Evolutionary conservation across 1,140 invertebrate genomes (phyloP).

Genomic region (Bicyclus anynana): DNA sequence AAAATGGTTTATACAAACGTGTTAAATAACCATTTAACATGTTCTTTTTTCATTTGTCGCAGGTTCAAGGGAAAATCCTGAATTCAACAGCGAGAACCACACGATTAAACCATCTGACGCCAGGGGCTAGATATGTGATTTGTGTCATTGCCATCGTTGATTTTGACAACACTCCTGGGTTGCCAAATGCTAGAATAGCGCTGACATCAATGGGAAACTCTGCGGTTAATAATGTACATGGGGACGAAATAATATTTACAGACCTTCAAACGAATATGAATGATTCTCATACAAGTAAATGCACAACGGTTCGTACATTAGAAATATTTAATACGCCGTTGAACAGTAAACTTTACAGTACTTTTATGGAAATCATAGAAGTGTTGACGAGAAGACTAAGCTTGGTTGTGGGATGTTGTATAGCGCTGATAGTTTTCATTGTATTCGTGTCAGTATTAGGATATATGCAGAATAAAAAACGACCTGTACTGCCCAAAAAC

Average conservation of each 20-base stretch:
- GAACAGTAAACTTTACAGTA: conserved; percentile 81
- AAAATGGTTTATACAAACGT: conserved; percentile 41
- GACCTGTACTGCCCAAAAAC: conserved; percentile 84
- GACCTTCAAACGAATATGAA: conserved; percentile 80
- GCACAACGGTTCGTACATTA: conserved; percentile 86
- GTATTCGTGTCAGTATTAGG: conserved; percentile 89
- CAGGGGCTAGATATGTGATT: conserved; percentile 88
- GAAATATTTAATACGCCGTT: conserved; percentile 83
- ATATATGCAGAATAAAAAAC: conserved; percentile 91
- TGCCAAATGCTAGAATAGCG: conserved; percentile 74
- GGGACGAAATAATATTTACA: conserved; percentile 74
- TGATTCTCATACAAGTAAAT: conserved; percentile 85
- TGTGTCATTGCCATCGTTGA: conserved; percentile 89
- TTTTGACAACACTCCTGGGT: conserved; percentile 77
- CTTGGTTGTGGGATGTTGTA: conserved; percentile 89
- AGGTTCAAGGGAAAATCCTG: conserved; percentile 85
- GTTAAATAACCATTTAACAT: conserved; percentile 1
- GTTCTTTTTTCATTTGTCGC: conserved; percentile 23
- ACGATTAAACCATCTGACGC: conserved; percentile 83
- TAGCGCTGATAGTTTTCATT: conserved; percentile 91
- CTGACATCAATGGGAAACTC: conserved; percentile 68
- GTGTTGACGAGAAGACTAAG: conserved; percentile 88
- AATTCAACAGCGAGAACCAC: conserved; percentile 83
- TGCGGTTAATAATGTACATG: conserved; percentile 62
- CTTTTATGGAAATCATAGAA: conserved; percentile 80